These are phyloP conservation scores for Reticulitermes lucifugus DNA, from an alignment of 2,888 invertebrate genomes.

Conservation along the genomic window DNA sequence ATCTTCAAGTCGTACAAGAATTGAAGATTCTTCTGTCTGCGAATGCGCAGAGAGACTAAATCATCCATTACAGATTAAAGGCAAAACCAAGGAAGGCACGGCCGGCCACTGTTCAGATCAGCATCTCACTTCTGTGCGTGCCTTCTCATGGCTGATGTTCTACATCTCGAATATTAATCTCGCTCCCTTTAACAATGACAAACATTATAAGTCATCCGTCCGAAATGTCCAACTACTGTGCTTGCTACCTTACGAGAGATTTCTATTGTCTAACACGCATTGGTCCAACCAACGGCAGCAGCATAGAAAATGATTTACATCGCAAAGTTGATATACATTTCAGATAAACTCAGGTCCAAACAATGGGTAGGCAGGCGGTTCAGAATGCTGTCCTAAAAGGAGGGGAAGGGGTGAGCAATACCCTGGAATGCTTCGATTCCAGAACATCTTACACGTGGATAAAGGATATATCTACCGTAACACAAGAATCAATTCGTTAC, in stretches of 20 bases:
- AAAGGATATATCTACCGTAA: background rate
- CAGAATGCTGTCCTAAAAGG: background rate
- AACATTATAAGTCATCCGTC: conserved; percentile 45
- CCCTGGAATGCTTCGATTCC: conserved; percentile 18
- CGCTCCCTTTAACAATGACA: conserved; percentile 42
- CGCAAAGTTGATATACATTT: conserved; percentile 4
- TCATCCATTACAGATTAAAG: background rate
- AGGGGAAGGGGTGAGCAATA: conserved; percentile 7
- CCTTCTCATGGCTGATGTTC: conserved; percentile 21
- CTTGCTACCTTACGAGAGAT: conserved; percentile 15
- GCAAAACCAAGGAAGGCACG: background rate
- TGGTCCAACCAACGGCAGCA: conserved; percentile 17
- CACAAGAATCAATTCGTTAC: no score
- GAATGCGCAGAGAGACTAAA: background rate
- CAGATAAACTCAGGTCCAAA: conserved; percentile 30
- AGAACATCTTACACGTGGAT: background rate
- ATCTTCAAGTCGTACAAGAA: background rate
- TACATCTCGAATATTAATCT: conserved; percentile 46
- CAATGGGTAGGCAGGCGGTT: conserved; percentile 30
- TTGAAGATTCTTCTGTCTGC: background rate
- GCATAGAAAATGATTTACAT: conserved; percentile 36
- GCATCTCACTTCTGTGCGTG: background rate
- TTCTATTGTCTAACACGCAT: conserved; percentile 32
- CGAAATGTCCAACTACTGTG: conserved; percentile 43
- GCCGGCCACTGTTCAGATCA: background rate